Evolutionary conservation across 2,113 vertebrate genomes (phyloP), one percentile per base, ranked within the genome.

Genomic region (Parotia lawesii): DNA sequence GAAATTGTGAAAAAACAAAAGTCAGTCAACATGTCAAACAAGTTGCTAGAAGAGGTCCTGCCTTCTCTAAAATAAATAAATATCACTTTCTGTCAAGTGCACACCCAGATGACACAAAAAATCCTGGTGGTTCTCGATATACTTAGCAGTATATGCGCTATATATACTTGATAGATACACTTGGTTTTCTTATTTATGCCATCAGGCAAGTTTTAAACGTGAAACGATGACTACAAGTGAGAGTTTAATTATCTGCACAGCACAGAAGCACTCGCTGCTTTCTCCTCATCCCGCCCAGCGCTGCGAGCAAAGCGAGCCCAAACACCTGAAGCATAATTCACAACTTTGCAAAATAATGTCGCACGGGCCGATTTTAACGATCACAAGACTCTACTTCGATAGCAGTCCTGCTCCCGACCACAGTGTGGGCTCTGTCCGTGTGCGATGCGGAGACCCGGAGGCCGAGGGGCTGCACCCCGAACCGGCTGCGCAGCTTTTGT

Each of bases 371-470:
- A 29, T 15, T 71, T 45, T n/a, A 66, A 23, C 1, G 25, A 12
- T 5, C 10, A 2, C 37, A 6, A 8, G n/a, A 1, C 38, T 21
- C 15, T 1, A 12, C 8, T n/a, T 11, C 7, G 57, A 9, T 1
- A 20, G 0, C 15, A 47, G 50, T 8, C 24, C 40, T 1, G 56
- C n/a, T 37, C 38, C 5, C 15, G 33, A 12, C 7, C 44, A 1
- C 12, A 11, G 37, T 0, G 10, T 2, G 47, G 54, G 27, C 40
- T 84, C 67, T 7, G 58, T 4, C 54, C 28, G 22, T 51, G 62
- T 1, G 45, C 62, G 62, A 10, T 7, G 31, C 71, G 13, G 25
- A 7, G 20, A 4, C 10, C n/a, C 65, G 29, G 65, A 64, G 85
- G 66, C 85, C 66, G 42, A 72, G 57, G 35, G 66, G 75, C 85